Conservation (phyloP, 2,113 vertebrate species). For the Oreotragus oreotragus region DNA sequence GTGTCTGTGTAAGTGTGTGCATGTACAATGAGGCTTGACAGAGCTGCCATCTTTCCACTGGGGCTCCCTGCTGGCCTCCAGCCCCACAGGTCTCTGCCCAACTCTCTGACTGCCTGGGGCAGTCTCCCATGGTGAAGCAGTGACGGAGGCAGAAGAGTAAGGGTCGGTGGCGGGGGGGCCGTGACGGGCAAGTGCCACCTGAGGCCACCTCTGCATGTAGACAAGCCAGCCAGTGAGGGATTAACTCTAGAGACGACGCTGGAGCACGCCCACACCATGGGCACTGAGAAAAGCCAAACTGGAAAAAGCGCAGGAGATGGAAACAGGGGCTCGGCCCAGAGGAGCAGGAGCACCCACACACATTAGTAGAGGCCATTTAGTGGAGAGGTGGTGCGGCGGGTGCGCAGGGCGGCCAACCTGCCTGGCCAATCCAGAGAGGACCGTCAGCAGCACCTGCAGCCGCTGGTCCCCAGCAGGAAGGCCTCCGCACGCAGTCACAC, state of each 20-base stretch:
- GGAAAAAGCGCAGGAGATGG: not conserved
- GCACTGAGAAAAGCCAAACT: not conserved
- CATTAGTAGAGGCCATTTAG: not conserved
- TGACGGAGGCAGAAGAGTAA: not conserved
- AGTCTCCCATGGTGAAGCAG: not conserved
- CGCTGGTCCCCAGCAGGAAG: not conserved
- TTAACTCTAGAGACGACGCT: accelerated
- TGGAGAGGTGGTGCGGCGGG: accelerated
- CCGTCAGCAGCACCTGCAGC: not conserved
- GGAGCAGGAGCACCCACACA: not conserved
- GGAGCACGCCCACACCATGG: not conserved
- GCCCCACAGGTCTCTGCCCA: not conserved
- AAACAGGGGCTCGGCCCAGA: not conserved
- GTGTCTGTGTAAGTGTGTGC: accelerated
- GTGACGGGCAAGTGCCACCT: not conserved
- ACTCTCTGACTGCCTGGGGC: not conserved
- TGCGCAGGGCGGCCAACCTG: not conserved
- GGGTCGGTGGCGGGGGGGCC: accelerated
- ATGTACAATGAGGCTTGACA: not conserved
- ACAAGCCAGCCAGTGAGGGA: not conserved
- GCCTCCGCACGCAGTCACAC: not conserved
- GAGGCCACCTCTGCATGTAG: not conserved
- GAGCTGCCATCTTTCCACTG: not conserved
- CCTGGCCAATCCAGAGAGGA: not conserved
- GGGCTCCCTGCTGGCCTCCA: not conserved